Conservation (phyloP, 2,797 vertebrate genomes). For the Paramormyrops hopkinsi region DNA sequence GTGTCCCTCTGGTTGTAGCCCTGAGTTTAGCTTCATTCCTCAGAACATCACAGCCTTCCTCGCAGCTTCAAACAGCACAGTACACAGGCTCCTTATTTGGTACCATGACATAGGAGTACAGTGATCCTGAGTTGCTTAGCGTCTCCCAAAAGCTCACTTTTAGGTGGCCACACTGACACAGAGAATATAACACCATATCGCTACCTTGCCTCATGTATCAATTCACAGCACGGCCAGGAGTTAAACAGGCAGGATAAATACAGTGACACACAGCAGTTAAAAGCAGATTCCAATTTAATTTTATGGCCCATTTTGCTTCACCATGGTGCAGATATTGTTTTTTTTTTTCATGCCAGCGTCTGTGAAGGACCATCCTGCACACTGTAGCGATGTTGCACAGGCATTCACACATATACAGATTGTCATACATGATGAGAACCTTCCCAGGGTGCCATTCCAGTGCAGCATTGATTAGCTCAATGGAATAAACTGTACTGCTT, state of each 20-base stretch:
- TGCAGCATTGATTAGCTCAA: slow-evolving; percentile 32
- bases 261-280: slow-evolving; percentile 12
- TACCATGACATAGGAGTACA: background rate
- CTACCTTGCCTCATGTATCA: background rate
- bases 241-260: background rate
- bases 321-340: slow-evolving; percentile 25
- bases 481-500: slow-evolving; percentile 33
- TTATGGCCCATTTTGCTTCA: slow-evolving; percentile 42
- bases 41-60: background rate
- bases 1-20: background rate
- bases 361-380: background rate
- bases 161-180: background rate
- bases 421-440: background rate
- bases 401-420: slow-evolving; percentile 17
- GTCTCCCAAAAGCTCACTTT: background rate
- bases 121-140: background rate
- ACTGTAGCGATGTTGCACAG: slow-evolving; percentile 19
- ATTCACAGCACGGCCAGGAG: background rate
- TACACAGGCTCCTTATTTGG: background rate
- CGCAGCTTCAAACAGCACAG: background rate
- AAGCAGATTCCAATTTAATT: slow-evolving; percentile 18
- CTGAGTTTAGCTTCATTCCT: background rate
- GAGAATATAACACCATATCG: background rate
- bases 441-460: slow-evolving; percentile 34
- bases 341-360: background rate